Percentiles rank a stretch among this genome's conserved stretches.
phyloP scores from a whole-genome alignment of 2,113 vertebrate genomes.

The Pavo muticus region DNA sequence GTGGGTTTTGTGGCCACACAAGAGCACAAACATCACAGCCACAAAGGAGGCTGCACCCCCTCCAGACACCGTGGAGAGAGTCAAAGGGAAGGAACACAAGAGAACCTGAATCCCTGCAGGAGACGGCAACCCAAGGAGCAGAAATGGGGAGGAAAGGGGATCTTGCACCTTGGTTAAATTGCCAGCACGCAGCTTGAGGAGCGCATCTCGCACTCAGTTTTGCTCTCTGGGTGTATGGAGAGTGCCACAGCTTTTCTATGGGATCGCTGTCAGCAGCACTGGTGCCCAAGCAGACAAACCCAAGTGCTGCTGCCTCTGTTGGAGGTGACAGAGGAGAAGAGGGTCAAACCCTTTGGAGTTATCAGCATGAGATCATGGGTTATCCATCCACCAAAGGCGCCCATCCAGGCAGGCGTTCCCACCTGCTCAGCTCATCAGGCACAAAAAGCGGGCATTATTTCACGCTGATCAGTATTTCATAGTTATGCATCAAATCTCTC shows the following conservation, averaged over 20 bases:
- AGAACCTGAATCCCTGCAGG: background rate
- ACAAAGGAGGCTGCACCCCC: background rate
- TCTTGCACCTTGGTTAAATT: background rate
- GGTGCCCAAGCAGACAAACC: background rate
- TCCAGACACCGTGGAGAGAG: background rate
- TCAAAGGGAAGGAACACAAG: background rate
- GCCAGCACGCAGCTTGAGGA: background rate
- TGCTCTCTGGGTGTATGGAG: background rate
- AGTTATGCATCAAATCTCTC: background rate
- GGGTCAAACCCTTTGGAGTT: background rate
- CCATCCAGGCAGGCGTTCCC: fast-evolving
- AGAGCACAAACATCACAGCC: background rate
- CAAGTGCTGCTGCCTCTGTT: background rate
- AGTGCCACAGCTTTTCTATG: too few relatives aligned
- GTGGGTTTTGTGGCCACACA: background rate
- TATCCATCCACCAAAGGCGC: background rate
- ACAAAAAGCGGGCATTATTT: background rate
- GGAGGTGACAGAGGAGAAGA: background rate
- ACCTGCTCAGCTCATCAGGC: background rate
- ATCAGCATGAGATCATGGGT: background rate
- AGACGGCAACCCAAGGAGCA: background rate
- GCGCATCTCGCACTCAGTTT: background rate
- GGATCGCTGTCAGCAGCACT: too few relatives aligned
- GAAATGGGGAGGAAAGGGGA: background rate
- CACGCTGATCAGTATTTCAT: slow-evolving; percentile 1